Base-by-base conservation (phyloP, 2,888 invertebrate species). In the Ischnus inquisitorius region DNA sequence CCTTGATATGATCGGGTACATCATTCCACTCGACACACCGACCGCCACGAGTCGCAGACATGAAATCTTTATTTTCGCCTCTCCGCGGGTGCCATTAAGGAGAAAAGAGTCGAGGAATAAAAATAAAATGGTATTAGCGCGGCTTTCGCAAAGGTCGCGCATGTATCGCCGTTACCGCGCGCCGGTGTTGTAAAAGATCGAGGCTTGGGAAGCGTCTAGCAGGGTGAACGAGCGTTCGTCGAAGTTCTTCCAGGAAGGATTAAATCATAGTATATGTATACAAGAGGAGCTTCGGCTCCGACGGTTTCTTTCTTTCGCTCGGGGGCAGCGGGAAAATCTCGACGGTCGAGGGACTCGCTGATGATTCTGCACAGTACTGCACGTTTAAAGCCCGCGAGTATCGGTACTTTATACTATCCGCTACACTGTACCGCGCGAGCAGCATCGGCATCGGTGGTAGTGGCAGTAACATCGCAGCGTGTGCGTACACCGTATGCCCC, bases 351-450 rank as follows among this genome's bases (percentile, higher is more conserved):
- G 8, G 22, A 54, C 68, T 25, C 6, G 62, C 34, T 54, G n/a
- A 19, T 43, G 51, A 1, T 48, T 78, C 22, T 39, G 39, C 16
- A 68, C 71, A 22, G 25, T 16, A 60, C 72, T 25, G 46, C 46
- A 22, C n/a, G 28, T 51, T 1, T 8, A 14, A 34, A 60, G 60
- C 34, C 41, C 34, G 68, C 69, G 43, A 78, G 62, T 84, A 84
- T 80, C 84, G 84, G 84, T 84, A 84, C 84, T 84, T 84, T 69
- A 67, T 74, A 28, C 60, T 72, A 72, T 68, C 82, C 82, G 82
- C 78, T 78, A 78, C 69, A 43, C 41, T 48, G n/a, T 25, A 34
- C 8, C 4, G 5, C 34, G 34, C 4, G 34, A 51, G n/a, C 19
- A 14, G 28, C 51, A 34, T 22, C 3, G 14, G 14, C 46, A 51